Conservation (phyloP, 2,888 invertebrate genomes). For the Capitulum mitella region DNA sequence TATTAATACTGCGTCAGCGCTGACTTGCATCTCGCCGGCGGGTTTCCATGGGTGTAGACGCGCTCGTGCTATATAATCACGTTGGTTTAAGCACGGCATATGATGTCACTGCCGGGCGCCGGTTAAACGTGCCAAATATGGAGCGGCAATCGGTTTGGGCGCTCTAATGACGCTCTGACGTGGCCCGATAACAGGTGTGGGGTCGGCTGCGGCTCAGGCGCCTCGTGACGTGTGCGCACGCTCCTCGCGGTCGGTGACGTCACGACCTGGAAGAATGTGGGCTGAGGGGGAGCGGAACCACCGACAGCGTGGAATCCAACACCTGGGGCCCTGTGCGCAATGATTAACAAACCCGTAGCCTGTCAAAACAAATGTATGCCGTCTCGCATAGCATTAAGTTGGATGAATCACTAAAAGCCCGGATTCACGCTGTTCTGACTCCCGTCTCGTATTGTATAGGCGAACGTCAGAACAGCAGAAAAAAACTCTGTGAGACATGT, state of each 20-base stretch:
- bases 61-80: slow-evolving; percentile 2
- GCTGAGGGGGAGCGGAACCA: too few species aligned
- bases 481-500: too few species aligned
- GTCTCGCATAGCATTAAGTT: too few species aligned
- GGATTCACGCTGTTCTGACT: too few species aligned
- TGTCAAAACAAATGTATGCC: too few species aligned
- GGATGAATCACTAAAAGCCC: too few species aligned
- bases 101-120: neutral
- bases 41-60: neutral
- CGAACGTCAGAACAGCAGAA: too few species aligned
- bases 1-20: neutral
- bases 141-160: neutral
- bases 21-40: neutral
- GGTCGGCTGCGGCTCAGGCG: neutral
- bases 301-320: too few species aligned
- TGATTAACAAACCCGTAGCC: too few species aligned
- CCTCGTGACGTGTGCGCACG: neutral
- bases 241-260: neutral
- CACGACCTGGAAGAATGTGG: neutral
- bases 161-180: slow-evolving; percentile 14
- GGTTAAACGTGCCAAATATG: neutral
- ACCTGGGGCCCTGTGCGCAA: too few species aligned
- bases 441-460: too few species aligned
- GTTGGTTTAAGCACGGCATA: slow-evolving; percentile 14
- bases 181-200: neutral